These are phyloP conservation scores for Heliconius ismenius DNA, from an alignment of 2,888 invertebrate genomes.

Conservation along the genomic window DNA sequence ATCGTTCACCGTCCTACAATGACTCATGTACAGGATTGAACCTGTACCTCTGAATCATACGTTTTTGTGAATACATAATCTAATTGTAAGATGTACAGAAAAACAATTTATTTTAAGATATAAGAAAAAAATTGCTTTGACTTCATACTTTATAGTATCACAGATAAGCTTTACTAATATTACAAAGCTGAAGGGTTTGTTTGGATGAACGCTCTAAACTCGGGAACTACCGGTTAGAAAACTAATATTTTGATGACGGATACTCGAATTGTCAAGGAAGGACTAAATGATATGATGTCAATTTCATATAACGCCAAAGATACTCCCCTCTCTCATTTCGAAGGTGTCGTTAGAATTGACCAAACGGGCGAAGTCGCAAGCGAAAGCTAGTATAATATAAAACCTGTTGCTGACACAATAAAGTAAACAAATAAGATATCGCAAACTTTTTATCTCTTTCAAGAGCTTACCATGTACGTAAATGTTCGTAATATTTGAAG, in stretches of 20 bases:
- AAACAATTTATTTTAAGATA: neutral
- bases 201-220: neutral
- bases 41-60: slow-evolving; percentile 34
- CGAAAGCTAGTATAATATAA: neutral
- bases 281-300: no score
- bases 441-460: neutral
- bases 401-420: neutral
- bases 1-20: slow-evolving; percentile 26
- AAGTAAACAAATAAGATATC: neutral
- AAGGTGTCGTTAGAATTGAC: no score
- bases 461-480: neutral
- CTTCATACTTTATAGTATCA: no score
- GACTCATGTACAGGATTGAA: slow-evolving; percentile 35
- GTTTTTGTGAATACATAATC: slow-evolving; percentile 5
- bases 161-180: no score
- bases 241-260: no score
- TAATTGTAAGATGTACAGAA: neutral
- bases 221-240: neutral
- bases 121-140: neutral
- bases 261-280: no score
- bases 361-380: neutral
- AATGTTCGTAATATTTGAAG: neutral
- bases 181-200: neutral
- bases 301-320: no score
- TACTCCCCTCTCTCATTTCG: no score